Conservation (phyloP, 1,140 invertebrate genomes). For the Ostrea denselamellosa region DNA sequence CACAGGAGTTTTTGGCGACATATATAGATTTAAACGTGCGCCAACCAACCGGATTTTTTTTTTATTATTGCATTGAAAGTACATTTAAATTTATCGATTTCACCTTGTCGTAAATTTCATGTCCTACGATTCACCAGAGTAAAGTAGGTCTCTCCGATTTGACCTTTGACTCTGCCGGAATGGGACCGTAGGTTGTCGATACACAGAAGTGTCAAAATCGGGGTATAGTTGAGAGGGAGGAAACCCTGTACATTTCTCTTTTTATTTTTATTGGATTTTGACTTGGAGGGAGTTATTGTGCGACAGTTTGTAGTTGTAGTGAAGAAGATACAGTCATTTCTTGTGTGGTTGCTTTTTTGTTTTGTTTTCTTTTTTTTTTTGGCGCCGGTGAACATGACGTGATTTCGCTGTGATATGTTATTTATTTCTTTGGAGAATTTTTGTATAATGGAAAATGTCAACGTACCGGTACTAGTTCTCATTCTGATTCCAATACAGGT, state of each 20-base stretch:
- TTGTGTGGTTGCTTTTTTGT: too few species aligned
- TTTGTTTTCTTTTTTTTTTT: too few species aligned
- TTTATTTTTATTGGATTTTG: neutral
- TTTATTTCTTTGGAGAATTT: neutral
- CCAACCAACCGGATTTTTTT: neutral
- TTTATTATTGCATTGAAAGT: conserved; percentile 13
- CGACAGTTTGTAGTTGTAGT: too few species aligned
- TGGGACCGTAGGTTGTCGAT: neutral
- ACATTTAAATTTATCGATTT: conserved; percentile 35
- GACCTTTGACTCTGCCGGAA: neutral
- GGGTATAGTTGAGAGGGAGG: neutral
- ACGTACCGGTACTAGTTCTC: neutral
- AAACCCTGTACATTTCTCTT: neutral
- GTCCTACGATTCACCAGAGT: neutral
- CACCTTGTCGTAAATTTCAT: neutral
- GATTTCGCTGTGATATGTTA: neutral
- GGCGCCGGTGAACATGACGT: neutral
- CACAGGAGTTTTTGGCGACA: neutral
- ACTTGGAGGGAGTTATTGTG: too few species aligned
- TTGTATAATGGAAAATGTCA: neutral
- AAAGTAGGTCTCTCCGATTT: neutral
- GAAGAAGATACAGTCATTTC: too few species aligned
- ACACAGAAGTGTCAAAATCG: neutral
- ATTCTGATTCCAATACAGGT: neutral
- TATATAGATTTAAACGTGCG: neutral